These are phyloP conservation scores for Sinodicranocentrus sp. DNA, from an alignment of 2,888 invertebrate genomes.

Conservation along the genomic window DNA sequence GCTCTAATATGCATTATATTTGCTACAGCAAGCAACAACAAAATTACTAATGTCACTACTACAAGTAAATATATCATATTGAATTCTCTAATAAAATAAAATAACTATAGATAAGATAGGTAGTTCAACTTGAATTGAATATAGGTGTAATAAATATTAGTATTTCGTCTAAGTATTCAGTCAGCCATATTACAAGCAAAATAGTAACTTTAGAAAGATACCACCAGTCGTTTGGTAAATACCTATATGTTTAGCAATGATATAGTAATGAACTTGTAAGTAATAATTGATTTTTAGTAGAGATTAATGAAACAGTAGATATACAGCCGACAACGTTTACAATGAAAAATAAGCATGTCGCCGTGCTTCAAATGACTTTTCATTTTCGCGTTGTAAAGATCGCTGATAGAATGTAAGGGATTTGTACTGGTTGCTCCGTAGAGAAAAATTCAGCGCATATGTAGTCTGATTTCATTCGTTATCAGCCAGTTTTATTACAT, in stretches of 20 bases:
- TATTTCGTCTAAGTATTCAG: slow-evolving; percentile 31
- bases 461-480: slow-evolving; percentile 34
- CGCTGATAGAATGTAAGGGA: neutral
- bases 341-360: slow-evolving; percentile 28
- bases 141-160: no score
- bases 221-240: slow-evolving; percentile 50
- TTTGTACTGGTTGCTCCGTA: slow-evolving; percentile 47
- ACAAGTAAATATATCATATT: no score
- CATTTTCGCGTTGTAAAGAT: slow-evolving; percentile 34
- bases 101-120: no score
- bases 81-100: no score
- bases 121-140: no score
- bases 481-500: slow-evolving; percentile 54
- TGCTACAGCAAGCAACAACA: neutral
- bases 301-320: slow-evolving; percentile 10
- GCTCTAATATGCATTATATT: slow-evolving; percentile 9
- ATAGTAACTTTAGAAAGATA: slow-evolving; percentile 19
- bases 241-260: neutral
- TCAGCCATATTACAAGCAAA: slow-evolving; percentile 63
- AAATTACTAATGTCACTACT: no score
- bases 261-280: neutral
- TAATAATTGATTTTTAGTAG: slow-evolving; percentile 1
- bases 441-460: slow-evolving; percentile 39
- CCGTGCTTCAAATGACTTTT: slow-evolving; percentile 30
- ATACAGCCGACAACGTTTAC: neutral